Evolutionary conservation across 2,113 vertebrate genomes (phyloP).

Genomic region (Agapornis roseicollis): DNA sequence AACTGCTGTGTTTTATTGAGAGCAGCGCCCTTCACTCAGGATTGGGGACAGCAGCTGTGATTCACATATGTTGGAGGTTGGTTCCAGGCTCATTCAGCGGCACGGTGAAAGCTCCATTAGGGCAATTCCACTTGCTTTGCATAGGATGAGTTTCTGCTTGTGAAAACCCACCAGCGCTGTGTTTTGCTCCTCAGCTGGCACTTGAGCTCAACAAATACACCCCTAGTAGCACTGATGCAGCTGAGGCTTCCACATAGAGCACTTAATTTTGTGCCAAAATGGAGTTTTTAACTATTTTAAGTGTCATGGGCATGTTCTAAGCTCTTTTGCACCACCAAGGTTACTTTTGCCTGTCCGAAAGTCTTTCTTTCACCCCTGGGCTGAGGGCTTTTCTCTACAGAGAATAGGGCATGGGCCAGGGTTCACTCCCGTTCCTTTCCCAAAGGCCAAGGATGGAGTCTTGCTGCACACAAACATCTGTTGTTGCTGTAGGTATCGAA

Average conservation of each 20-base stretch:
- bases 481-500: neutral
- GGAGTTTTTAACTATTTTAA: neutral
- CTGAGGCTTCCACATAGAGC: neutral
- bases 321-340: neutral
- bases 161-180: neutral
- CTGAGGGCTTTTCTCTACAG: fast-evolving
- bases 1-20: neutral
- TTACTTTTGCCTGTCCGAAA: neutral
- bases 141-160: neutral
- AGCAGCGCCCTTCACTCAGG: neutral
- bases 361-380: neutral
- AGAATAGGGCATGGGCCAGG: neutral
- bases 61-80: fast-evolving
- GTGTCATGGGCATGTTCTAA: fast-evolving
- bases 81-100: neutral
- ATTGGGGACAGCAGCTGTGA: neutral
- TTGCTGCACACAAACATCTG: neutral
- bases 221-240: neutral
- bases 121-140: neutral
- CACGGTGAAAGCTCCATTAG: neutral
- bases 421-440: neutral
- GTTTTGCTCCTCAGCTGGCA: neutral
- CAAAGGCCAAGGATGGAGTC: neutral
- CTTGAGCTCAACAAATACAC: neutral
- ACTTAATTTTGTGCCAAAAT: neutral